A percentile compares a stretch with the other conserved stretches of the same genome.
Conservation (phyloP, 2,888 invertebrate species). For the Pandemis corylana region DNA sequence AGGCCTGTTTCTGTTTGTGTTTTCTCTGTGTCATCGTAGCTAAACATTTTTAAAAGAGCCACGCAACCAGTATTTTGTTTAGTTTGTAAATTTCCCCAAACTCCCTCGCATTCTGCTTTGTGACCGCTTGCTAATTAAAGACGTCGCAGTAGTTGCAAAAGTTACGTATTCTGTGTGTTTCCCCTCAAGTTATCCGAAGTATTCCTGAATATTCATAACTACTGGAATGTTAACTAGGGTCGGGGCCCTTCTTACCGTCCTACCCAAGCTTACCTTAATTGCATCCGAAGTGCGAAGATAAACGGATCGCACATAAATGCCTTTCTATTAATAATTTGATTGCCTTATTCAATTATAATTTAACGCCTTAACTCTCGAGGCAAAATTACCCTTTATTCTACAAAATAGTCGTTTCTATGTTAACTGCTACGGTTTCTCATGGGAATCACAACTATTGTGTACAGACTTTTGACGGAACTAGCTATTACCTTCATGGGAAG, state of each 20-base stretch:
- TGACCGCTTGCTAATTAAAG: constrained; percentile 35
- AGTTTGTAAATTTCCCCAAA: constrained; percentile 5
- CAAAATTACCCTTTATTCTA: not conserved
- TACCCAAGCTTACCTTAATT: constrained; percentile 41
- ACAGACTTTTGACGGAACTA: too few relatives aligned
- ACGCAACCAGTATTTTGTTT: not conserved
- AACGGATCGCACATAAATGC: constrained; percentile 41
- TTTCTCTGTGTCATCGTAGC: not conserved
- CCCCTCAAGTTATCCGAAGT: constrained; percentile 40
- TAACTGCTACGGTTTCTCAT: not conserved
- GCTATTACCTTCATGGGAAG: too few relatives aligned
- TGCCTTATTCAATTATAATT: constrained; percentile 32
- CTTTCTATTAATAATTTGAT: constrained; percentile 41
- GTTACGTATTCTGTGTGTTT: constrained; percentile 40
- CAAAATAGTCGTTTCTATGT: not conserved
- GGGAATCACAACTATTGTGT: not conserved
- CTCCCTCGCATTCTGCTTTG: constrained; percentile 1
- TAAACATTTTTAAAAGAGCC: not conserved
- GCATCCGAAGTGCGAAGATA: constrained; percentile 40
- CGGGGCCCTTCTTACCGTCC: constrained; percentile 43
- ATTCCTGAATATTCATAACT: constrained; percentile 56
- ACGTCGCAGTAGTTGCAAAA: constrained; percentile 34
- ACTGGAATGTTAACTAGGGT: constrained; percentile 52
- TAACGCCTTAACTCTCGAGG: constrained; percentile 17
- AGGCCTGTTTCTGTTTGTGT: not conserved